These are phyloP conservation scores for Bombus waltoni DNA, from an alignment of 1,140 invertebrate genomes.

Conservation along the genomic window DNA sequence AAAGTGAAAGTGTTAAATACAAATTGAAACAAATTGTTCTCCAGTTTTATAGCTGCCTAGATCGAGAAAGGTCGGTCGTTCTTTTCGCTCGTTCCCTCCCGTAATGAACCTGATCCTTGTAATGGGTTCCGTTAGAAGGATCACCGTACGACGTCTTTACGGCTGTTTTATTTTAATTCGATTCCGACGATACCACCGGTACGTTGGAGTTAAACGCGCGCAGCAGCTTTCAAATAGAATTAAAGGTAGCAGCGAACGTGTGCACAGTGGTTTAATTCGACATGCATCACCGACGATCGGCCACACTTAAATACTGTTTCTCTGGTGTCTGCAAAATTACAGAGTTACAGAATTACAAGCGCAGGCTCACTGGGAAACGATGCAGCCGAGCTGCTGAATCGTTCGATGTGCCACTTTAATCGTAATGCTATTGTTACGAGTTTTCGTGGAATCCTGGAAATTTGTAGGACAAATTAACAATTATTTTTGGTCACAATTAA, in stretches of 20 bases:
- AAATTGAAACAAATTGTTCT: too few relatives aligned
- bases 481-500: too few relatives aligned
- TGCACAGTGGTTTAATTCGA: background rate
- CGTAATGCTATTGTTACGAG: background rate
- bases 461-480: background rate
- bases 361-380: background rate
- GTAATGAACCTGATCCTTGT: too few relatives aligned
- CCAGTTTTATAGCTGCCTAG: too few relatives aligned
- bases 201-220: background rate
- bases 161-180: background rate
- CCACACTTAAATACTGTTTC: background rate
- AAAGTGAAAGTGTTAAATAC: too few relatives aligned
- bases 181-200: background rate
- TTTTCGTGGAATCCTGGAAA: background rate
- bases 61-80: too few relatives aligned
- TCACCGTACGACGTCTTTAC: background rate
- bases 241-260: background rate
- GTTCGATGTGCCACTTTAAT: background rate
- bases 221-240: background rate
- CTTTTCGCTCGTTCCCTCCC: too few relatives aligned
- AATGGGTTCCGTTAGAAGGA: too few relatives aligned
- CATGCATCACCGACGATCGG: background rate
- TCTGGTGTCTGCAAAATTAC: background rate
- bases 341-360: background rate
- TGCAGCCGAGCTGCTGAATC: too few relatives aligned